Base-by-base conservation (phyloP, 1,140 invertebrate genomes). In the Drosophila subobscura region DNA sequence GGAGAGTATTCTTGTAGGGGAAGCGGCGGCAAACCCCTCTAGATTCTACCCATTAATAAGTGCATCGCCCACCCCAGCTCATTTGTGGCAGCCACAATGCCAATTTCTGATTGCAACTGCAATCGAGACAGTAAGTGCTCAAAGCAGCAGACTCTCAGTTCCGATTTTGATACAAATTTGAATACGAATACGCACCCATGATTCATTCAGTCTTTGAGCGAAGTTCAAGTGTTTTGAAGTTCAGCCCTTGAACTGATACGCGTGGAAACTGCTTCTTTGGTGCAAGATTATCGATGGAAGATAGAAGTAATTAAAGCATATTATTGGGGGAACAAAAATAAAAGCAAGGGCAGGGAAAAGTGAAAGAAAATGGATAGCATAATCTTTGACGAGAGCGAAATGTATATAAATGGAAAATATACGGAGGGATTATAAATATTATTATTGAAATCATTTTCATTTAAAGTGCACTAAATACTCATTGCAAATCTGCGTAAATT, bases 81-180 rank as follows among this genome's bases (percentile, higher is more conserved):
- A 73, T 85, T 71, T 66, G 73, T 37, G 44, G 57, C 10, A 37
- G 33, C 68, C 51, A 70, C 81, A 75, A 77, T 72, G 54, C 77
- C 74, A 81, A 86, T 88, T 70, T 10, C 71, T 70, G 74, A 64
- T 88, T 81, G 83, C 71, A 86, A 79, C 80, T 83, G 83, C 83
- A 60, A 81, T 83, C 81, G 71, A 88, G 75, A 70, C 78, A 88
- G 66, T 79, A 76, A 86, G 83, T 85, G 79, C 61, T 65, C 29
- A 5, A 58, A 61, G 14, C 54, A 66, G 58, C 47, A 64, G 56
- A 52, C 47, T 47, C 51, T 50, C 10, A 8, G 56, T 49, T 47
- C 52, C 41, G 16, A 2, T 49, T 23, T 58, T 22, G 42, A 33
- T 44, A 60, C 45, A 37, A 41, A 54, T 72, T 50, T 59, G 20